Evolutionary conservation across 1,140 invertebrate genomes (phyloP), one percentile per base, ranked within the genome.

Genomic region (Drosophila biarmipes): DNA sequence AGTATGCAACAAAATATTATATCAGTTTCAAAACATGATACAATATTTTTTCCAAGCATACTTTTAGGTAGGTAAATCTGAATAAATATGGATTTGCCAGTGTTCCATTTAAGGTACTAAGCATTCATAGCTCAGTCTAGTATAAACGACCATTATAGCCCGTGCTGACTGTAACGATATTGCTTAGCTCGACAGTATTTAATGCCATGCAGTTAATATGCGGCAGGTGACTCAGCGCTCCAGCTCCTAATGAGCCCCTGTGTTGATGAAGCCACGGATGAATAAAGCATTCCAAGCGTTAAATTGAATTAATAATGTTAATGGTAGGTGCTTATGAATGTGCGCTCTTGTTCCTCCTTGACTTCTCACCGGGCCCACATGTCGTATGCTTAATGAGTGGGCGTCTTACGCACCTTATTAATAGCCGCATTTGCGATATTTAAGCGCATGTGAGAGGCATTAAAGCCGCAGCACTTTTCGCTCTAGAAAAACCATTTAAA

Each of bases 251-350:
- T 89, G 79, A 80, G 73, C 56, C 45, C 56, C 71, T 15, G 58
- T 54, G 73, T 73, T 72, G 66, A 68, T 80, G 78, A 57, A 49
- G 54, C 56, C 67, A 58, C 46, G 71, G 76, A 79, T 91, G 82
- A 78, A 84, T 79, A 78, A 81, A 76, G 78, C 86, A 87, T 87
- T 84, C 82, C 82, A 69, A 73, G 82, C 89, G 78, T 90, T 74
- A 85, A 90, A 90, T 90, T 91, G 73, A 90, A 91, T 90, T 84
- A 90, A 89, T 86, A 89, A 73, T 90, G 82, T 85, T 81, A 90
- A 90, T 91, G 79, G 58, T 17, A 58, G 45, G 52, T 43, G 84
- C 76, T 77, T 77, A 89, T 80, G 75, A 77, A 73, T 85, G 85
- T 85, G 77, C 73, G 66, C 51, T 55, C 71, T 52, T 63, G 17